Base-by-base conservation (phyloP, 2,113 vertebrate genomes). In the Paraplagusia blochii region DNA sequence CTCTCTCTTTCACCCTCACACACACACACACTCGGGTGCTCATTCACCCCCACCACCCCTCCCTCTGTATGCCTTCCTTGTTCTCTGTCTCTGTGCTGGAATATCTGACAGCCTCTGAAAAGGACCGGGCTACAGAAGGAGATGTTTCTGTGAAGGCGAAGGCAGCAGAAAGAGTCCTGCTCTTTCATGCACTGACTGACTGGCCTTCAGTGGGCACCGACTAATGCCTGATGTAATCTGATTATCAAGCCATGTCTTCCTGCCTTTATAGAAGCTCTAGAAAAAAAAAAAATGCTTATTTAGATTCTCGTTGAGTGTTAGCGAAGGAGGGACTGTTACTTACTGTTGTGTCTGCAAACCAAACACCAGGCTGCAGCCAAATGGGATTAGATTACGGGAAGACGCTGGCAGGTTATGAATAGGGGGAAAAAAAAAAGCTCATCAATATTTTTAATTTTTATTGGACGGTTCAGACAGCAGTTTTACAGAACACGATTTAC, bases 31-130 rank as follows among this genome's bases (percentile, higher is more conserved):
- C 65, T 50, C 35, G 40, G 44, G 35, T 66, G 53, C 73, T 66
- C 65, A 67, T 47, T 58, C 72, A 53, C 36, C 35, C 42, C 11
- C 66, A 36, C n/a, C 7, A 7, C 16, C 52, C 47, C 55, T 64
- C 69, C 81, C 65, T 83, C 77, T 85, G 69, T 63, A 38, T 60
- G 58, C 68, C 54, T 67, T 58, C 70, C 82, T 81, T 79, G 75
- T 81, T 88, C 74, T 77, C 72, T 46, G 66, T 81, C 68, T 75
- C 73, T 63, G 45, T 44, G 63, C 49, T 75, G 69, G 73, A 68
- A 66, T 70, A 70, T 80, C 62, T 85, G 81, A 82, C 80, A 73
- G 70, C 64, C 74, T 11, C 44, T 66, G 77, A 80, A 77, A 82
- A 63, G 65, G 38, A 38, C 57, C 61, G 64, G 65, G 60, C 65